Conservation (phyloP, 2,888 invertebrate species). For the Drosophila paramelanica region DNA sequence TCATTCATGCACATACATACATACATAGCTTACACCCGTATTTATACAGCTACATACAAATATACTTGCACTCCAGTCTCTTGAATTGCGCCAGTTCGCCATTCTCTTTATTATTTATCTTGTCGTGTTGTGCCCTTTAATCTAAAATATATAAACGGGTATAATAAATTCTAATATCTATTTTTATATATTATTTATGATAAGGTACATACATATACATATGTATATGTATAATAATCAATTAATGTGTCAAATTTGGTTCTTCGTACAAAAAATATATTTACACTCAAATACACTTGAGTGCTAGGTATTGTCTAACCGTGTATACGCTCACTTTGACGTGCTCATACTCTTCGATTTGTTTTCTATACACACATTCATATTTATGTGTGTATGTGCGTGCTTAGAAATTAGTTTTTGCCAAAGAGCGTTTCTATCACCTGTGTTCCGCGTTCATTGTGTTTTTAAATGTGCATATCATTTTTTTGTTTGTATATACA, state of each 20-base stretch:
- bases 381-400: slow-evolving; percentile 19
- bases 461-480: slow-evolving; percentile 7
- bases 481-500: slow-evolving; percentile 14
- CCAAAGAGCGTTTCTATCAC: slow-evolving; percentile 52
- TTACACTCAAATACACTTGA: not conserved
- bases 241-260: not conserved
- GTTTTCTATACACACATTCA: slow-evolving; percentile 1
- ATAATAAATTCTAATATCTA: not conserved
- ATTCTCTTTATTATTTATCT: not conserved
- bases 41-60: no score
- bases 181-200: not conserved
- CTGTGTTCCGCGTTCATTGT: slow-evolving; percentile 30
- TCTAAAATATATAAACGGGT: no score
- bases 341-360: not conserved
- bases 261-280: not conserved
- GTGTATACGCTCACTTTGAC: not conserved
- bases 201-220: not conserved
- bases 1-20: not conserved
- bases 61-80: not conserved
- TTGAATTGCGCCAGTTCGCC: not conserved
- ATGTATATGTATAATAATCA: not conserved
- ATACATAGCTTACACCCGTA: no score
- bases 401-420: slow-evolving; percentile 70
- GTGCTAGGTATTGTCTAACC: slow-evolving; percentile 1
- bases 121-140: slow-evolving; percentile 5